phyloP scores from a whole-genome alignment of 2,113 vertebrate genomes.

The Pseudolaguvia tuberculata region DNA sequence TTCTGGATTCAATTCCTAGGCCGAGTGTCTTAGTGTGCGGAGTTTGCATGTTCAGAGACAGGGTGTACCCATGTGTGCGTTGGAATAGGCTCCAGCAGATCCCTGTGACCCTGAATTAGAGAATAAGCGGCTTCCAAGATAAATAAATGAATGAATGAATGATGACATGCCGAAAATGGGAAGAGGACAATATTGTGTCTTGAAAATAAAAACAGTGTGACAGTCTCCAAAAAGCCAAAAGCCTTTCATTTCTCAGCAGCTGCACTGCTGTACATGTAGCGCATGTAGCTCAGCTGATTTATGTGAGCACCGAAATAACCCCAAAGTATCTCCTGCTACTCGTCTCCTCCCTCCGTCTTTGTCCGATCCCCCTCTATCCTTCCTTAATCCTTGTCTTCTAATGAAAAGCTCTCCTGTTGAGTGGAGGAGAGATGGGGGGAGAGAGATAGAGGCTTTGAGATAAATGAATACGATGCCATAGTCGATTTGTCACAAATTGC shows the following conservation, averaged over 20 bases:
- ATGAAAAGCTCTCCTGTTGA: conserved; percentile 31
- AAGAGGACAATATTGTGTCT: background rate
- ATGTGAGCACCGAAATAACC: conserved; percentile 60
- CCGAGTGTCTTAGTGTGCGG: too few relatives aligned
- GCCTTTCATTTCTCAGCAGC: conserved; percentile 44
- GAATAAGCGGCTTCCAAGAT: too few relatives aligned
- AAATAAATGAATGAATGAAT: too few relatives aligned
- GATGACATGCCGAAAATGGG: too few relatives aligned
- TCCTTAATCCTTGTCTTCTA: conserved; percentile 43
- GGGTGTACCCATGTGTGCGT: too few relatives aligned
- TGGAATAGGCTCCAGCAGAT: too few relatives aligned
- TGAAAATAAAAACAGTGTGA: background rate
- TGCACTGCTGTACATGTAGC: conserved; percentile 42
- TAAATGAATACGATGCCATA: conserved; percentile 51
- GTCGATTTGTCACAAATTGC: conserved; percentile 52
- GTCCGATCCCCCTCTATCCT: conserved; percentile 7
- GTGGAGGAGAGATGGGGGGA: conserved; percentile 27
- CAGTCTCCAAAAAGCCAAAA: conserved; percentile 24
- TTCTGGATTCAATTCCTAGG: too few relatives aligned
- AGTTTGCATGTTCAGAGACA: too few relatives aligned
- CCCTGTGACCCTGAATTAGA: too few relatives aligned
- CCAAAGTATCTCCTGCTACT: conserved; percentile 29
- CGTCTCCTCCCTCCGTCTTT: conserved; percentile 15
- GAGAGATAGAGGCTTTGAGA: conserved; percentile 43
- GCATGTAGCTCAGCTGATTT: conserved; percentile 47